Percentiles rank a stretch among this genome's conserved stretches.
phyloP scores from a whole-genome alignment of 2,113 vertebrate genomes.

The Mus spicilegus region DNA sequence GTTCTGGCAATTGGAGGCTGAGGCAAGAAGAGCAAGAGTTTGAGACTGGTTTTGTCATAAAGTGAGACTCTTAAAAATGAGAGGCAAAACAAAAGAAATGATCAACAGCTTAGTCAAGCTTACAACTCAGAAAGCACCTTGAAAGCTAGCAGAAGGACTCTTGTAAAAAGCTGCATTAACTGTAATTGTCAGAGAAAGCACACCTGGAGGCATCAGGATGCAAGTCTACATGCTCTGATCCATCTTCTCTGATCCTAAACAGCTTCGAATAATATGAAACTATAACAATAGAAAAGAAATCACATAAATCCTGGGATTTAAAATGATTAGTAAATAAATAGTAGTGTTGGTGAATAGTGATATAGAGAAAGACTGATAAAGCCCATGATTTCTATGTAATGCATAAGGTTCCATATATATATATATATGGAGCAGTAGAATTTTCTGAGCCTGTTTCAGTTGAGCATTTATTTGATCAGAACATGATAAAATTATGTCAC shows the following conservation, averaged over 20 bases:
- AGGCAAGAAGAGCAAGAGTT: not conserved
- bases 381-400: not conserved
- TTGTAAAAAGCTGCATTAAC: not conserved
- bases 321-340: not conserved
- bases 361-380: not conserved
- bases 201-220: not conserved
- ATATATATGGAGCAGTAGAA: not conserved
- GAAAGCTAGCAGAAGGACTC: not conserved
- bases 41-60: not conserved
- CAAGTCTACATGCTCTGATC: not conserved
- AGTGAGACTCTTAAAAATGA: not conserved
- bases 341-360: not conserved
- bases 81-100: not conserved
- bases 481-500: not conserved
- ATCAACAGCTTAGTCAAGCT: not conserved
- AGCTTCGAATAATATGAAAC: not conserved
- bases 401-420: not conserved
- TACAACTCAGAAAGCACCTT: not conserved
- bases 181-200: not conserved
- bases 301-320: not conserved
- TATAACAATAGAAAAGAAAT: not conserved
- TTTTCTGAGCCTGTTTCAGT: not conserved
- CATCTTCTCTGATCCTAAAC: not conserved
- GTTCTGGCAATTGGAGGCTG: not conserved
- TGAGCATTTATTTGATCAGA: not conserved